Conservation (phyloP, 2,797 vertebrate genomes). For the Galago senegalensis region DNA sequence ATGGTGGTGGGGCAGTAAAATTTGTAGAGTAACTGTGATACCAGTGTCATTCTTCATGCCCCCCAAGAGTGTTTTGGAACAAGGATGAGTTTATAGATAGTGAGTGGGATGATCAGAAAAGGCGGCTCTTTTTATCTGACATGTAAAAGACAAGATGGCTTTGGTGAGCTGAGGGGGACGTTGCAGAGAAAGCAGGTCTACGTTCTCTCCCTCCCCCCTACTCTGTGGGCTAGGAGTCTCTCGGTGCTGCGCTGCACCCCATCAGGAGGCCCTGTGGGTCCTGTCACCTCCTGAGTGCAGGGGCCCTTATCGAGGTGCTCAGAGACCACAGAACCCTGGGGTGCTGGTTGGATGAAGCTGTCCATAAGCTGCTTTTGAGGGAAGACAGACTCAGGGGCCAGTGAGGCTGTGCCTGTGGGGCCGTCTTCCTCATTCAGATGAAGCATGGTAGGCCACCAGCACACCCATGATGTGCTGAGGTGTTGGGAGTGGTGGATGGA, state of each 20-base stretch:
- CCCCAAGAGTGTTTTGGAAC: neutral
- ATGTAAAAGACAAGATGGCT: neutral
- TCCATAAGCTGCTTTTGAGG: neutral
- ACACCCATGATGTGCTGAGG: accelerated
- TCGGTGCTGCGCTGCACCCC: neutral
- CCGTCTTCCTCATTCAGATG: neutral
- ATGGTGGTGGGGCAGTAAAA: neutral
- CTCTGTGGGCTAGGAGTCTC: neutral
- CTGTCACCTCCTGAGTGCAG: neutral
- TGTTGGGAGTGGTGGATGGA: accelerated
- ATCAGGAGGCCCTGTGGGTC: neutral
- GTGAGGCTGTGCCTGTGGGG: neutral
- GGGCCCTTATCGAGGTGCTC: neutral
- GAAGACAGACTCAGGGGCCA: neutral
- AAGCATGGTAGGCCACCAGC: accelerated
- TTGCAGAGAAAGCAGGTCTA: too few species aligned
- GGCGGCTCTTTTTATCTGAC: neutral
- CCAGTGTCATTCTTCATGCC: neutral
- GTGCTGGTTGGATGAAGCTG: neutral
- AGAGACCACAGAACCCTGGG: neutral
- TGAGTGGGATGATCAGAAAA: neutral
- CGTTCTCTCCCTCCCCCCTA: neutral
- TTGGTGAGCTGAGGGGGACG: too few species aligned
- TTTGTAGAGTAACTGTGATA: neutral
- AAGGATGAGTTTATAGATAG: neutral